Base-by-base conservation (phyloP, 2,113 vertebrate species). In the Seriola quinqueradiata region DNA sequence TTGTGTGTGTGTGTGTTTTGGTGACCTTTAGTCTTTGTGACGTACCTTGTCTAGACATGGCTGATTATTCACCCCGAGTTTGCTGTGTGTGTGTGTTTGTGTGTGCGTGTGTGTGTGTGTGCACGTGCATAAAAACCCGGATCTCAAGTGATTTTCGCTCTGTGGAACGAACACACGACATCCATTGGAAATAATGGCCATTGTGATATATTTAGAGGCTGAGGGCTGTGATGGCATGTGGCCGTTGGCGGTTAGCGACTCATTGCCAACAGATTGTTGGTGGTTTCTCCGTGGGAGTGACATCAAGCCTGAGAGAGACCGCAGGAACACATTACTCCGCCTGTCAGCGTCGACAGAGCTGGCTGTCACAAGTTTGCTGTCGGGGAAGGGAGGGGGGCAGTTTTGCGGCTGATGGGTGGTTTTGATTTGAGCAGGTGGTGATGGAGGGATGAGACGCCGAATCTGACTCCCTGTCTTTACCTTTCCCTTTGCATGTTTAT, bases 21-120 rank as follows among this genome's bases (percentile, higher is more conserved):
- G 23, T 90, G 87, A 87, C 87, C 85, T 86, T 59, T 89, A 71
- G 61, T 87, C 81, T 88, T 83, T 59, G 85, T 75, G 83, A 77
- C 75, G 63, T 79, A 14, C 48, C 55, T 21, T 1, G 85, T 91
- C 91, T 90, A 92, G 90, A 92, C 88, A 19, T 59, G 2, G 9
- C 25, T 81, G 71, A 87, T 85, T 85, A 71, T 85, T 81, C 76
- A 65, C 36, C 52, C 36, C 0, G 57, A 58, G 82, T 46, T 38
- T 12, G 52, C 60, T 75, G 67, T 50, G 28, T 81, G 63, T 58
- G 28, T 28, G 28, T 28, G 28, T 28, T 2, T 28, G 28, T 28
- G 2, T 28, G 2, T 28, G 28, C 2, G 28, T 28, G 28, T 28
- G 28, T 81, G 63, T 58, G 21, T 28, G 19, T 34, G 60, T 46